Evolutionary conservation across 2,797 vertebrate genomes (phyloP), one percentile per base, ranked within the genome.

Genomic region (Spinibarbus caldwelli): DNA sequence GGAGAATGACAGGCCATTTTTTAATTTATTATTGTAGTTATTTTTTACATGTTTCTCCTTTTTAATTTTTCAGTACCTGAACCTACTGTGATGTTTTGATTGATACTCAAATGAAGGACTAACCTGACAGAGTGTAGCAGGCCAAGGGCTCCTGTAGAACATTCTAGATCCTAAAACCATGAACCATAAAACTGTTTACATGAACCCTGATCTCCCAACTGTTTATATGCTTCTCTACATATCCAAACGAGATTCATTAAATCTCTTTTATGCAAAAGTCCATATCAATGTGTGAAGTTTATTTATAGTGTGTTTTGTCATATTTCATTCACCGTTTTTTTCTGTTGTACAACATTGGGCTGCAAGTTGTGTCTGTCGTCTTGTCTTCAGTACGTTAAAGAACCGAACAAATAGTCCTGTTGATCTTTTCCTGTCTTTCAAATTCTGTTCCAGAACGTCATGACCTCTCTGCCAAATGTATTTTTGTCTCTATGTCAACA

Each of bases 151-250:
- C 19, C n/a, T 81, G 19, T 45, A 66, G 70, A 81, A 80, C 41
- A 70, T 52, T 66, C 19, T 78, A 73, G 67, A 83, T 64, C 75
- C 72, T 49, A 26, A 77, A 45, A 68, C 23, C 43, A 52, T 54
- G 54, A 80, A 75, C 81, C 62, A 38, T 5, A 31, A 38, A 67
- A 84, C 86, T 80, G 82, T 84, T 83, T 83, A 83, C 82, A 81
- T 15, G 54, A 23, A 21, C 31, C 41, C 72, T 78, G 21, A 78
- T 47, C 34, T 85, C 72, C 54, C 68, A 76, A 67, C 54, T 17
- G 21, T 52, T 67, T 26, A n/a, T 77, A 45, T 38, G 75, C 80
- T 82, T 66, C 3, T 85, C 6, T 71, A 82, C 66, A 78, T 82
- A 83, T 78, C 80, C 26, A 62, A 80, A 14, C 26, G 34, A 75